Percentiles rank a stretch among this genome's conserved stretches.
phyloP scores from a whole-genome alignment of 2,113 vertebrate species.

The Herpailurus yagouaroundi region DNA sequence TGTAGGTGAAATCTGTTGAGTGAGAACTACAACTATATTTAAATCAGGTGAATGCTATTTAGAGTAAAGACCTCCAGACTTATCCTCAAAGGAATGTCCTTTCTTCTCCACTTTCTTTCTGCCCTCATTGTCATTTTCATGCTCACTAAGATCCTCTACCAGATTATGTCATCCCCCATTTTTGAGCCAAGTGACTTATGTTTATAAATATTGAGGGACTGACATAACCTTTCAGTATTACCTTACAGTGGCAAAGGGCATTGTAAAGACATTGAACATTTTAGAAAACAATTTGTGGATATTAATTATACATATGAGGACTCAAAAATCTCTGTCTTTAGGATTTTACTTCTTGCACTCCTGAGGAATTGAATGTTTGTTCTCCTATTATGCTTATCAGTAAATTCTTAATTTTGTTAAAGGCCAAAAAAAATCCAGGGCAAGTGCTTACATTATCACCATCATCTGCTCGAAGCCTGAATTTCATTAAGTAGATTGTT shows the following conservation, averaged over 20 bases:
- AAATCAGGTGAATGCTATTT: background rate
- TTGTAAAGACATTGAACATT: background rate
- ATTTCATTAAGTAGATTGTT: slow-evolving; percentile 84
- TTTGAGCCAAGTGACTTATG: background rate
- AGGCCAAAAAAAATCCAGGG: slow-evolving; percentile 67
- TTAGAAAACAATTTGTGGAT: background rate
- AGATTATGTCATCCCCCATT: background rate
- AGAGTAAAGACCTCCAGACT: background rate
- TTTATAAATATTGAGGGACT: background rate
- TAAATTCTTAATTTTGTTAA: slow-evolving; percentile 75
- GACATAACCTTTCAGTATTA: background rate
- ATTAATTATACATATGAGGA: slow-evolving; percentile 10
- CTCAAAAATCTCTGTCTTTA: slow-evolving; percentile 18
- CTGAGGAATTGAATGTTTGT: slow-evolving; percentile 65
- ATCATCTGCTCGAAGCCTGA: slow-evolving; percentile 82
- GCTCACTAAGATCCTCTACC: background rate
- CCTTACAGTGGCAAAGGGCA: background rate
- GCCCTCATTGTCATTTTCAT: background rate
- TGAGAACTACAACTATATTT: background rate
- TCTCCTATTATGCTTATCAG: slow-evolving; percentile 70
- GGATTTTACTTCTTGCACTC: slow-evolving; percentile 57
- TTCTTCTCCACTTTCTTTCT: background rate
- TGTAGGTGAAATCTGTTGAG: background rate
- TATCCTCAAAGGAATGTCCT: background rate
- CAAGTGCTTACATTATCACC: slow-evolving; percentile 80